Conservation (phyloP, 1,140 invertebrate species). For the Caenorhabditis elegans region WBcel235 BX284602.5:11647501-11648000, state of each 20-base stretch:
- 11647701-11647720: neutral
- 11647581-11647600: no score
- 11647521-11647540: no score
- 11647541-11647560: no score
- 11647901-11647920: neutral
- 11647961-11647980: constrained; percentile 7
- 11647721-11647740: neutral
- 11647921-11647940: no score
- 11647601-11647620: no score
- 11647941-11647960: neutral
- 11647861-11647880: constrained; percentile 4
- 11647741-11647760: neutral
- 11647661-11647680: no score
- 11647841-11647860: neutral
- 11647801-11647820: constrained; percentile 8
- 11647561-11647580: no score
- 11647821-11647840: constrained; percentile 17
- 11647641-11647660: no score
- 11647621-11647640: no score
- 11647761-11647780: constrained; percentile 3
- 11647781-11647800: constrained; percentile 1
- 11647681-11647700: no score
- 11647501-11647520: no score
- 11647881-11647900: neutral
- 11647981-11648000: neutral